Conservation (phyloP, 1,140 invertebrate genomes). For the Campoletis sonorensis region DNA sequence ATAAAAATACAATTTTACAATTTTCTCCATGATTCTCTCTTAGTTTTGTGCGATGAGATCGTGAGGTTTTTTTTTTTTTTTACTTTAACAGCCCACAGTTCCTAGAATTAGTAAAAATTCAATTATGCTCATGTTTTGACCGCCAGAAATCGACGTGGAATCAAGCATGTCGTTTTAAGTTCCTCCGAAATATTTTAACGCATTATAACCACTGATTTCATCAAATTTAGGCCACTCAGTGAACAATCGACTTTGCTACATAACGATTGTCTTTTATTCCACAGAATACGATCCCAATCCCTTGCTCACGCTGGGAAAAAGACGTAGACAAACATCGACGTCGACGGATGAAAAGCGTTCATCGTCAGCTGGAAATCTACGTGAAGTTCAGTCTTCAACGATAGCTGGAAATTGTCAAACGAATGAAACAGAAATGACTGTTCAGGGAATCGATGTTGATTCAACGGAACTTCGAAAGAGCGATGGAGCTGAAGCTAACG, state of each 20-base stretch:
- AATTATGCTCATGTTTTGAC: no score
- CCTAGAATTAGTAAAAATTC: no score
- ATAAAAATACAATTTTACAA: neutral
- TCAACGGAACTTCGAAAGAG: slow-evolving; percentile 62
- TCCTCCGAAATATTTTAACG: no score
- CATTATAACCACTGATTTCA: no score
- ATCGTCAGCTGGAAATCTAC: slow-evolving; percentile 54
- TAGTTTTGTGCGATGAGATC: no score
- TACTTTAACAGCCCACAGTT: no score
- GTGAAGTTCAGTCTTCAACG: slow-evolving; percentile 44
- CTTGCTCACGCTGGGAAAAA: slow-evolving; percentile 84
- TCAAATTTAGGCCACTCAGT: no score
- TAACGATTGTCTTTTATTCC: slow-evolving; percentile 25
- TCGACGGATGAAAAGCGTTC: slow-evolving; percentile 78
- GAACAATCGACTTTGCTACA: neutral
- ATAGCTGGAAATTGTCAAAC: slow-evolving; percentile 44
- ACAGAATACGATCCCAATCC: slow-evolving; percentile 89
- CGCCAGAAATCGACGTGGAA: no score
- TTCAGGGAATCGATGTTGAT: slow-evolving; percentile 56
- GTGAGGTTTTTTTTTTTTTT: no score
- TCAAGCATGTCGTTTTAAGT: no score
- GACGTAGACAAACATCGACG: slow-evolving; percentile 81
- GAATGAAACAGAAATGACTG: slow-evolving; percentile 43
- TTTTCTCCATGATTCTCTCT: no score
- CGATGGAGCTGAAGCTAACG: slow-evolving; percentile 61